Conservation (phyloP, 2,797 vertebrate species). For the Etheostoma nigrum region DNA sequence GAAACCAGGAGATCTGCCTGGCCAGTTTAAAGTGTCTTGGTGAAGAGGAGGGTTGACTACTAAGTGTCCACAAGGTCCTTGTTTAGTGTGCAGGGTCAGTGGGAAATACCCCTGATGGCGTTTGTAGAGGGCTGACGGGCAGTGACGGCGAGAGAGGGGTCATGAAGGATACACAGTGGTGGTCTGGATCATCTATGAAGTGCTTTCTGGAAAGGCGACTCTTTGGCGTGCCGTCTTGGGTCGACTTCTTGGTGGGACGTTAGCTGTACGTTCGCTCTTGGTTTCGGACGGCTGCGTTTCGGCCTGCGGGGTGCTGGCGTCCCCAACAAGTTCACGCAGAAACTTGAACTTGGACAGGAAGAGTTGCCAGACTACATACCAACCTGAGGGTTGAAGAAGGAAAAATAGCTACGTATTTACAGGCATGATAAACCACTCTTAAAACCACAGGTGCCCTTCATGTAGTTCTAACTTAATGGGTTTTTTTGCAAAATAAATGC, state of each 20-base stretch:
- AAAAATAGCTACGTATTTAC: not conserved
- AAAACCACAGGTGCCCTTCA: not conserved
- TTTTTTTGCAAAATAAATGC: not conserved
- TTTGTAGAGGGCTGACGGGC: not conserved
- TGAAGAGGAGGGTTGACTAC: conserved; percentile 26
- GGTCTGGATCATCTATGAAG: conserved; percentile 52
- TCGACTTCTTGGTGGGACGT: conserved; percentile 79
- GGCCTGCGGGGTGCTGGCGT: conserved; percentile 90
- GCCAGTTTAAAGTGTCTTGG: conserved; percentile 66
- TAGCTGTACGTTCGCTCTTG: conserved; percentile 83
- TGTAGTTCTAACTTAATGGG: no score
- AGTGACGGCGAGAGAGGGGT: conserved; percentile 4
- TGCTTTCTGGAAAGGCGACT: conserved; percentile 77
- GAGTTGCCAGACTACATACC: conserved; percentile 99
- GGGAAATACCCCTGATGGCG: not conserved
- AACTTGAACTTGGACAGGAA: conserved; percentile 99
- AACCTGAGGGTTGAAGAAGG: conserved; percentile 83
- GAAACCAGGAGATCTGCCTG: conserved; percentile 61
- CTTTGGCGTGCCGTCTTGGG: conserved; percentile 89
- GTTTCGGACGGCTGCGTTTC: conserved; percentile 89
- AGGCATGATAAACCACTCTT: not conserved
- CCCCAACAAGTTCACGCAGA: conserved; percentile 94
- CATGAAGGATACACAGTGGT: not conserved
- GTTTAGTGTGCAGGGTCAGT: conserved; percentile 41
- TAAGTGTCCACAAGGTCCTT: conserved; percentile 13